Evolutionary conservation across 2,888 invertebrate genomes (phyloP).

Genomic region (Drosophila melanosoma): DNA sequence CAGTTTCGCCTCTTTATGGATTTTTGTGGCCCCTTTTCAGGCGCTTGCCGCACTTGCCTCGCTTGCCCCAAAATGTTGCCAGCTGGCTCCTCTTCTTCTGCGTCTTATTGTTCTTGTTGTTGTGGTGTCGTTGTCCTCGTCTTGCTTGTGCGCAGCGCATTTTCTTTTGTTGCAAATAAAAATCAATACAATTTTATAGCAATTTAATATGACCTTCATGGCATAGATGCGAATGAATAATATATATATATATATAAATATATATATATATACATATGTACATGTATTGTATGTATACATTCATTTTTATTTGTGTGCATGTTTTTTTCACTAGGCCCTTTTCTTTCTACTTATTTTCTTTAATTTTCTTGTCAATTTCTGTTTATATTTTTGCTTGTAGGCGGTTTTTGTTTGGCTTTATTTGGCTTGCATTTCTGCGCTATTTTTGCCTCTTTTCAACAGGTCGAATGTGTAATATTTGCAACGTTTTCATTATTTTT

Average conservation of each 20-base stretch:
- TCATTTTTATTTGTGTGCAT: constrained; percentile 35
- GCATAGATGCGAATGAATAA: constrained; percentile 62
- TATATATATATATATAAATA: constrained; percentile 19
- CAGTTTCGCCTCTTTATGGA: constrained; percentile 78
- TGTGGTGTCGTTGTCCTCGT: constrained; percentile 81
- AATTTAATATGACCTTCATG: constrained; percentile 85
- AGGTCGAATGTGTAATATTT: constrained; percentile 59
- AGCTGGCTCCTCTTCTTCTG: constrained; percentile 44
- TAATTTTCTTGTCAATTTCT: constrained; percentile 19
- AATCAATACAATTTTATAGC: constrained; percentile 84
- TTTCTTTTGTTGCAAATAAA: constrained; percentile 78
- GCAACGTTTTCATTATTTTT: constrained; percentile 18
- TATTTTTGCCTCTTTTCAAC: constrained; percentile 53
- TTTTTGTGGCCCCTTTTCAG: constrained; percentile 60
- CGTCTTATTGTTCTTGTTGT: constrained; percentile 21
- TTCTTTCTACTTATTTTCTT: constrained; percentile 23
- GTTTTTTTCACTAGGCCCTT: constrained; percentile 38
- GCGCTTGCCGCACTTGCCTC: constrained; percentile 10
- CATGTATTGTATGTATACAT: constrained; percentile 30
- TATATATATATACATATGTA: constrained; percentile 16
- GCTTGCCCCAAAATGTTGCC: constrained; percentile 33
- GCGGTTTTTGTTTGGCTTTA: constrained; percentile 54
- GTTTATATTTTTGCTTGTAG: constrained; percentile 50
- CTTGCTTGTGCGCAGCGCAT: constrained; percentile 77
- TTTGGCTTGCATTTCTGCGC: constrained; percentile 56